phyloP scores from a whole-genome alignment of 2,797 vertebrate genomes.

The Enteromius treurensis region DNA sequence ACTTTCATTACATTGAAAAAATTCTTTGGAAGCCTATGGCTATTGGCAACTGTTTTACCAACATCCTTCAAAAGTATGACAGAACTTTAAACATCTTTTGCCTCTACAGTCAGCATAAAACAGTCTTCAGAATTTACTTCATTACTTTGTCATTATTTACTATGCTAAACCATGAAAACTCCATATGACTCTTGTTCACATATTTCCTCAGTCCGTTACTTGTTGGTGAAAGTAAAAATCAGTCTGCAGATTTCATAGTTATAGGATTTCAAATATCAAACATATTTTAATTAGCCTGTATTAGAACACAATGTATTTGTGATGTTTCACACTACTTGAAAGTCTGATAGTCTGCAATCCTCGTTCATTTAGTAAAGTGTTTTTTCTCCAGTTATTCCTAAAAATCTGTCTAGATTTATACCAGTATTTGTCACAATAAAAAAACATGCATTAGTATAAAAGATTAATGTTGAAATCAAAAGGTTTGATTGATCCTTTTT shows the following conservation, averaged over 20 bases:
- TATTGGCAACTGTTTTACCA: not conserved
- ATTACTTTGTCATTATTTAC: not conserved
- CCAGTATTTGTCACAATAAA: not conserved
- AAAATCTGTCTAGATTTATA: not conserved
- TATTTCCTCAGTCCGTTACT: not conserved
- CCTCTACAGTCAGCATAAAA: not conserved
- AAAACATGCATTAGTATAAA: constrained; percentile 1
- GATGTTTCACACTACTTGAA: not conserved
- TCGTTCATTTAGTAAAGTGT: not conserved
- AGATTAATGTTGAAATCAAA: not conserved
- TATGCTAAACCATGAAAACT: not conserved
- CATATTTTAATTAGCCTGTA: not conserved
- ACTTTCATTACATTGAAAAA: not conserved
- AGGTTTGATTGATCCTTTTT: not conserved
- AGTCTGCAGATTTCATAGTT: not conserved
- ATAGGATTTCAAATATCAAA: not conserved
- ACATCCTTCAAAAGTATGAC: not conserved
- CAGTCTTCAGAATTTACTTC: not conserved
- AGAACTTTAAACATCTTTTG: not conserved
- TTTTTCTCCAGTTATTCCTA: not conserved
- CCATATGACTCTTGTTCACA: not conserved
- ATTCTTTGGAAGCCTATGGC: not conserved
- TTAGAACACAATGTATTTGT: not conserved
- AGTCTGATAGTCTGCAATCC: not conserved
- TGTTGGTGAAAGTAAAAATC: not conserved